Evolutionary conservation across 2,113 vertebrate species (phyloP).

Genomic region (Otocyon megalotis): DNA sequence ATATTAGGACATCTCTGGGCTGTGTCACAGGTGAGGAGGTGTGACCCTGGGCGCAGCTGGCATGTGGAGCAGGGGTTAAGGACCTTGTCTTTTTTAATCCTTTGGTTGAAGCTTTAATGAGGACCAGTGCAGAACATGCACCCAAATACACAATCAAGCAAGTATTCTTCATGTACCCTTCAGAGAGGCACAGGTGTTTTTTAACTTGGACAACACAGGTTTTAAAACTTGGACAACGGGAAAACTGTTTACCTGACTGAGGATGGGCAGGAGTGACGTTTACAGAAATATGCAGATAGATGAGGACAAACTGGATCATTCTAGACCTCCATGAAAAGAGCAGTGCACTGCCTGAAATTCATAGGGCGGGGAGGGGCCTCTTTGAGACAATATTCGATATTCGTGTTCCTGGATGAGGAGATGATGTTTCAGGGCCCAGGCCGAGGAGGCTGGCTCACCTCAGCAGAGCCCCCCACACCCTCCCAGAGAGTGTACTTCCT

Average conservation of each 20-base stretch:
- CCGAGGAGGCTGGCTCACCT: background rate
- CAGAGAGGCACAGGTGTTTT: background rate
- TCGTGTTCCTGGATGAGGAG: background rate
- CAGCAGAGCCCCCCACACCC: accelerated
- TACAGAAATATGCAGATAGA: background rate
- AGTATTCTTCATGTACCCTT: background rate
- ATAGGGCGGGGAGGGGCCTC: background rate
- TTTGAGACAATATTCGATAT: background rate
- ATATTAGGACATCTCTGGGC: background rate
- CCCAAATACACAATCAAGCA: background rate
- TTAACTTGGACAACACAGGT: too few species aligned
- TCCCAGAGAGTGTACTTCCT: background rate
- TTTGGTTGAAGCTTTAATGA: background rate
- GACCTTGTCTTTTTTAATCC: background rate
- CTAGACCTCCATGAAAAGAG: background rate
- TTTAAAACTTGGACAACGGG: background rate
- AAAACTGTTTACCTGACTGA: background rate
- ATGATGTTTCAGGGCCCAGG: background rate
- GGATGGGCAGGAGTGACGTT: background rate
- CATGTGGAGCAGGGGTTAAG: background rate
- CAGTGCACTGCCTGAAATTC: background rate
- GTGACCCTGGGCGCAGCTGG: background rate
- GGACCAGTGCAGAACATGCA: background rate
- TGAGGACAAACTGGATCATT: background rate
- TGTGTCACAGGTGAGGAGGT: background rate